Evolutionary conservation across 2,113 vertebrate species (phyloP), one percentile per base, ranked within the genome.

Genomic region (Eonycteris spelaea): DNA sequence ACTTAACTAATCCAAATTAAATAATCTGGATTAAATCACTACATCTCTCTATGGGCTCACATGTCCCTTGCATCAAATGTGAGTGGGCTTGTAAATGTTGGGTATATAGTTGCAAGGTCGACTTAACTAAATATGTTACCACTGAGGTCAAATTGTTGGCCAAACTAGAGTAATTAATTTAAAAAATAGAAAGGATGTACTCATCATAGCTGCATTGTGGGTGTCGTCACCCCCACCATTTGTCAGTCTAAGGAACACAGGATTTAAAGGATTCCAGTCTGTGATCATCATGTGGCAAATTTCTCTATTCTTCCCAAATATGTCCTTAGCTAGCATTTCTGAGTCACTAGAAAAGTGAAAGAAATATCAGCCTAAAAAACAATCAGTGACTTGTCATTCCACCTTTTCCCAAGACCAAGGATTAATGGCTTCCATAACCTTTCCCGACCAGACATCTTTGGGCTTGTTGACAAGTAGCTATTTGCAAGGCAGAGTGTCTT

Each of bases 11-110:
- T 94, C 89, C 91, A 85, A 96, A 38, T 95, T 28, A 83, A 88
- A 71, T 85, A 59, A 93, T 91, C 83, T 85, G 73, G 91, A 79
- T 86, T 93, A 96, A 84, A 73, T 87, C 73, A 85, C 73, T 90
- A 71, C 63, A 55, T 86, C 57, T 79, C 82, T 73, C 77, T 86
- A 71, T 22, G 40, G 21, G 92, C 43, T 92, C 19, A 43, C 75
- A 74, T 7, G 7, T 75, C 53, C 85, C 97, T 98, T 97, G 97
- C 92, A 97, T 97, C 92, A 78, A 83, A 75, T 12, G 9, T 53
- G 80, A 97, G 70, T 28, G 74, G 86, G 55, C 67, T 95, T 75
- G 14, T 33, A 95, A 90, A 43, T 79, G 15, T 40, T 55, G 65
- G 53, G 40, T 30, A 57, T 89, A 89, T 74, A 92, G 48, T 86